Conservation (phyloP, 2,113 vertebrate genomes). For the Polypterus senegalus region DNA sequence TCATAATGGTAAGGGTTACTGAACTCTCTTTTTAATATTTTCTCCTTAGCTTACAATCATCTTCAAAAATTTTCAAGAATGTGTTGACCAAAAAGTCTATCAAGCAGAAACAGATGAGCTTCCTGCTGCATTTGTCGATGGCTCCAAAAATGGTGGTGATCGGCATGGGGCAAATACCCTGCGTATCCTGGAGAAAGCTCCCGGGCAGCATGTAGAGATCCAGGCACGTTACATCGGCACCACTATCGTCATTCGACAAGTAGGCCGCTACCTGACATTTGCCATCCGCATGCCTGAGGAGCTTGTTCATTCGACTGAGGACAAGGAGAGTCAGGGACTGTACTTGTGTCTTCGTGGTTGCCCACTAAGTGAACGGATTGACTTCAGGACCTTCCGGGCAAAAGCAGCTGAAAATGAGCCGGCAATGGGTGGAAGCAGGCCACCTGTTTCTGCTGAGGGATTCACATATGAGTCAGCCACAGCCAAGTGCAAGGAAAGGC, state of each 20-base stretch:
- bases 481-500: slow-evolving; percentile 82
- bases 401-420: slow-evolving; percentile 39
- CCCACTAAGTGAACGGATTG: slow-evolving; percentile 78
- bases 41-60: slow-evolving; percentile 82
- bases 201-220: slow-evolving; percentile 88
- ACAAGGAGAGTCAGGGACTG: slow-evolving; percentile 79
- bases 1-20: neutral
- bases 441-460: slow-evolving; percentile 15
- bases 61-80: slow-evolving; percentile 94
- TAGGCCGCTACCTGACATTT: slow-evolving; percentile 88
- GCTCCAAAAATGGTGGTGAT: slow-evolving; percentile 87
- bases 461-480: slow-evolving; percentile 73
- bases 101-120: slow-evolving; percentile 88
- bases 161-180: slow-evolving; percentile 78
- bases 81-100: slow-evolving; percentile 91
- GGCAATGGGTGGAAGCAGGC: slow-evolving; percentile 15
- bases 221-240: slow-evolving; percentile 92
- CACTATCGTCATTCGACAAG: slow-evolving; percentile 87
- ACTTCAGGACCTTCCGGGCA: slow-evolving; percentile 60
- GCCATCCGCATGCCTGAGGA: slow-evolving; percentile 89
- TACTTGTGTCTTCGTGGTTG: slow-evolving; percentile 91
- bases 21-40: neutral
- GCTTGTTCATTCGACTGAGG: slow-evolving; percentile 79
- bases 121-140: slow-evolving; percentile 76
- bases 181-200: slow-evolving; percentile 79